A percentile compares a stretch with the other conserved stretches of the same genome.
phyloP scores from a whole-genome alignment of 2,888 invertebrate species.

The Chrysopilus asiliformis region DNA sequence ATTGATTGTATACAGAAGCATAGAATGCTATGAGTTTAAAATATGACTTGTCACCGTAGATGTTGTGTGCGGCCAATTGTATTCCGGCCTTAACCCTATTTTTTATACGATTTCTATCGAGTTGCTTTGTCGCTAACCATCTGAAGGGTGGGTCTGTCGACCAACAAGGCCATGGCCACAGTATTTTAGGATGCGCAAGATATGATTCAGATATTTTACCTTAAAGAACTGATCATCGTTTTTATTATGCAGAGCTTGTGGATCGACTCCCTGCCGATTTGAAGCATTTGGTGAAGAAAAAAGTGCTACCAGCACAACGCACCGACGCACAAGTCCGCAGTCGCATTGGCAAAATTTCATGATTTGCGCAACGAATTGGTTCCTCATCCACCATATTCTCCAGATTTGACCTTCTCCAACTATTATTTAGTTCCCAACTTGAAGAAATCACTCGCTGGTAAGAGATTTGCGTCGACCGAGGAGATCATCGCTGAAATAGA shows the following conservation, averaged over 20 bases:
- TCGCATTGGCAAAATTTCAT: not conserved
- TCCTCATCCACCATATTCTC: not conserved
- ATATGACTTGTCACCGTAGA: too few species aligned
- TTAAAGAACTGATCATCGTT: too few species aligned
- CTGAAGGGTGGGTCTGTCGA: not conserved
- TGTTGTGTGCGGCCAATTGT: too few species aligned
- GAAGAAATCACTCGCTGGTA: not conserved
- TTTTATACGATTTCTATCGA: too few species aligned
- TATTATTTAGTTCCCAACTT: not conserved
- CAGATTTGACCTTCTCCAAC: not conserved
- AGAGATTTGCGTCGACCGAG: not conserved
- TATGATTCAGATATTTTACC: too few species aligned
- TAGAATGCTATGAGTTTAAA: too few species aligned
- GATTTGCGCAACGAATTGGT: not conserved
- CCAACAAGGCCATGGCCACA: not conserved
- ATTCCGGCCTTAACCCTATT: too few species aligned
- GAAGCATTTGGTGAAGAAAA: not conserved
- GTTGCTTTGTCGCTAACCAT: too few species aligned
- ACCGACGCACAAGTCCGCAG: too few species aligned
- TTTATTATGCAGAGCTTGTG: too few species aligned
- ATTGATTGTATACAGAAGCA: too few species aligned
- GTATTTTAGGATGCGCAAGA: not conserved
- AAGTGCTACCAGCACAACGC: not conserved
- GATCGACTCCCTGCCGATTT: too few species aligned
- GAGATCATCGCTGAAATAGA: not conserved